Evolutionary conservation across 2,888 invertebrate genomes (phyloP).

Genomic region (Cryptosula pallasiana): DNA sequence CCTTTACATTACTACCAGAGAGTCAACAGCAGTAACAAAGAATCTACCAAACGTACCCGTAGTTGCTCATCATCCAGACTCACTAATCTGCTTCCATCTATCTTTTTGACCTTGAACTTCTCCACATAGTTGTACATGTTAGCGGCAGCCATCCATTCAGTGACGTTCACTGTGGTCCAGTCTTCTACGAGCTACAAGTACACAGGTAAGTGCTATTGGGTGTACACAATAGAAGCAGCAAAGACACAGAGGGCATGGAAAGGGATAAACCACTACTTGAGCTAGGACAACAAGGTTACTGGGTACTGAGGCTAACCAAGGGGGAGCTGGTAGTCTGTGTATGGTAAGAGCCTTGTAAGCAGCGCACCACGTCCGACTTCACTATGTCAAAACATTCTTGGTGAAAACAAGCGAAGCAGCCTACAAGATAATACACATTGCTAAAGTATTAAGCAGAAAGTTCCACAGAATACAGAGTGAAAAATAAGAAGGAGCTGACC

Average conservation of each 20-base stretch:
- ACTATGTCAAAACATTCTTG: not conserved
- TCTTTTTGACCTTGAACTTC: conserved; percentile 66
- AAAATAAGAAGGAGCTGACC: too few relatives aligned
- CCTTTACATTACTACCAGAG: too few relatives aligned
- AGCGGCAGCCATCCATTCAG: conserved; percentile 71
- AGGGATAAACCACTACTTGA: too few relatives aligned
- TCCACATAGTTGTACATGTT: conserved; percentile 69
- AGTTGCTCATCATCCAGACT: conserved; percentile 65
- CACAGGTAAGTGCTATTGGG: too few relatives aligned
- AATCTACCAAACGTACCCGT: conserved; percentile 61
- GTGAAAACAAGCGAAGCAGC: not conserved
- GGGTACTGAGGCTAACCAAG: not conserved
- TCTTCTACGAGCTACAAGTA: conserved; percentile 63
- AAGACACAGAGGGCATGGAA: too few relatives aligned
- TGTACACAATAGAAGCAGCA: too few relatives aligned
- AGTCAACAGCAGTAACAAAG: too few relatives aligned
- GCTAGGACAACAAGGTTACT: too few relatives aligned
- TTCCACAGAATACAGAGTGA: too few relatives aligned
- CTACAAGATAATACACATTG: not conserved
- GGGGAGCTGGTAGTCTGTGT: not conserved
- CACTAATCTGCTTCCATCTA: conserved; percentile 65
- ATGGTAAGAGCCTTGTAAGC: not conserved
- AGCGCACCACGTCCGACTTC: not conserved
- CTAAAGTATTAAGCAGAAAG: too few relatives aligned
- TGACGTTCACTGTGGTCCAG: conserved; percentile 67